Evolutionary conservation across 2,797 vertebrate species (phyloP).

Genomic region (Sebastes trivittatus): DNA sequence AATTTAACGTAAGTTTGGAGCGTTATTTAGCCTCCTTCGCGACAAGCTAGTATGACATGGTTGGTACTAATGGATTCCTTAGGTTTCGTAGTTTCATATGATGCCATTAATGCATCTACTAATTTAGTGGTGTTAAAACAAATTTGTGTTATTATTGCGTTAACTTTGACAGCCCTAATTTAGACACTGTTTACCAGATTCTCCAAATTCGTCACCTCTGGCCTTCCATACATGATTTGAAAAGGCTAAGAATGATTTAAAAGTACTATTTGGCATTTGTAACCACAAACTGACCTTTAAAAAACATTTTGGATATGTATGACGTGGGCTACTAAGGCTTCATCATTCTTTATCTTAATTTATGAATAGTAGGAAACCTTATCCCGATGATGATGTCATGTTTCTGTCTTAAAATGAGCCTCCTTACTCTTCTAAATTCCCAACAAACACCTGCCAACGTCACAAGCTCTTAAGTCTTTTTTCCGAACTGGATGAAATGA

Average conservation of each 20-base stretch:
- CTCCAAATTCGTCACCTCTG: not conserved
- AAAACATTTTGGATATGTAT: not conserved
- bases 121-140: too few relatives aligned
- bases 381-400: not conserved
- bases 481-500: constrained; percentile 21
- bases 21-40: too few relatives aligned
- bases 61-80: too few relatives aligned
- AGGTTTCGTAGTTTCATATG: too few relatives aligned
- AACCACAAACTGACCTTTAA: not conserved
- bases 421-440: not conserved
- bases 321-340: not conserved
- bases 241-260: not conserved
- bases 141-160: too few relatives aligned
- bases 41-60: too few relatives aligned
- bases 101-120: too few relatives aligned
- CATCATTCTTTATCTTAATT: not conserved
- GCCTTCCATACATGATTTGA: not conserved
- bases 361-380: not conserved
- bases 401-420: not conserved
- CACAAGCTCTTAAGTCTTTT: not conserved
- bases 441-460: not conserved
- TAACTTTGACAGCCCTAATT: not conserved
- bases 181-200: not conserved
- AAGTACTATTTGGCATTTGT: not conserved
- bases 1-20: too few relatives aligned